These are phyloP conservation scores for Lanius collurio DNA, from an alignment of 2,113 vertebrate genomes.

Conservation along the genomic window DNA sequence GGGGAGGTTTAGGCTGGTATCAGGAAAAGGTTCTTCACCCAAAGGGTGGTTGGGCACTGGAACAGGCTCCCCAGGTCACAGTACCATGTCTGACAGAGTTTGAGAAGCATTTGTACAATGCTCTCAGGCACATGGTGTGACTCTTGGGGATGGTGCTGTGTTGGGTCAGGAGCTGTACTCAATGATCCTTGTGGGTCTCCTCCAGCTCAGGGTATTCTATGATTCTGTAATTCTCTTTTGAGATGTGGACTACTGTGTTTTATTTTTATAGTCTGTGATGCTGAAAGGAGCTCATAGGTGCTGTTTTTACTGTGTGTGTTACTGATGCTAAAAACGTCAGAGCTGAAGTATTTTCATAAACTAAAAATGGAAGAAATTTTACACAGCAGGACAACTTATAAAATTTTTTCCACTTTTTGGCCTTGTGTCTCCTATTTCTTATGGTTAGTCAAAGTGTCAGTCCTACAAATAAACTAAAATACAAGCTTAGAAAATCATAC, in stretches of 20 bases:
- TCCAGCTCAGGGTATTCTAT: not conserved
- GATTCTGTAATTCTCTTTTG: not conserved
- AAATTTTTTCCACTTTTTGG: not conserved
- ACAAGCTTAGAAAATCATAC: not conserved
- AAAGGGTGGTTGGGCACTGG: too few relatives aligned
- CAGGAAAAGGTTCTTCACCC: not conserved
- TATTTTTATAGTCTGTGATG: not conserved
- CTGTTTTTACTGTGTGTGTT: not conserved
- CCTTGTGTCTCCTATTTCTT: not conserved
- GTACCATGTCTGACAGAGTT: not conserved
- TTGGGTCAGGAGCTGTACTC: not conserved
- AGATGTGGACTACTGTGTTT: not conserved
- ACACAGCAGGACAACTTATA: not conserved
- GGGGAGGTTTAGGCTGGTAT: not conserved
- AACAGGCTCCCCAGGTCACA: not conserved
- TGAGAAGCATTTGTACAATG: not conserved
- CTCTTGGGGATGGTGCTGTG: not conserved
- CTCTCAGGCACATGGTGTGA: not conserved
- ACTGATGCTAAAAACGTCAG: not conserved
- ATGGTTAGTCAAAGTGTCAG: not conserved
- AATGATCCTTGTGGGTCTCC: not conserved
- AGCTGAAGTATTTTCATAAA: not conserved
- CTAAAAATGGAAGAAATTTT: not conserved
- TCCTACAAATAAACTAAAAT: not conserved
- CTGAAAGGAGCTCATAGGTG: not conserved